Evolutionary conservation across 2,113 vertebrate species (phyloP), one percentile per base, ranked within the genome.

Genomic region (Pardalotus punctatus): DNA sequence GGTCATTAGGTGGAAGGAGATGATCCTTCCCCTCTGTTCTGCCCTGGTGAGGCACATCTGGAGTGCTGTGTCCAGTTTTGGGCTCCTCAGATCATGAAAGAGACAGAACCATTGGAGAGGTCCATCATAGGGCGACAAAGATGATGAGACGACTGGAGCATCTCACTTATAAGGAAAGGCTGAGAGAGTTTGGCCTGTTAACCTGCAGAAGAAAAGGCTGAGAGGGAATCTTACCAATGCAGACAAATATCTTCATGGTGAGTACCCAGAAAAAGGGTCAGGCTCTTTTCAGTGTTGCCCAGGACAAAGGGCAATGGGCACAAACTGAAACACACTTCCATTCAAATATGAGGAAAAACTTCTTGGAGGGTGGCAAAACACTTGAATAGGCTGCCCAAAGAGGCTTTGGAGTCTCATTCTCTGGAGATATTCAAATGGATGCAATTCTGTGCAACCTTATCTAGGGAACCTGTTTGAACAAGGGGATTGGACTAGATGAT

Each of bases 361-460:
- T 35, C 12, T 43, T 67, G 53, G 29, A 47, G 23, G 8, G 16
- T 62, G 65, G 29, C 11, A 54, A 79, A 70, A 15, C 10, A 14
- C 23, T 36, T 36, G 33, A 51, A 51, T n/a, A 38, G 15, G 28
- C 28, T 47, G 10, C 4, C 12, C n/a, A 78, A 78, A n/a, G 10
- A 40, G 12, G 20, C 13, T 64, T 53, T 73, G n/a, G 48, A n/a
- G 7, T 28, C 19, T n/a, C 10, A 6, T 16, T 61, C 19, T 54
- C 40, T 25, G 10, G 35, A 54, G n/a, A 40, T 29, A 87, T 16
- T 47, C 12, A 78, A 31, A 60, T 12, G 23, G 14, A 45, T 45
- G 27, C 0, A 0, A 43, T 33, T 51, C 14, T 28, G 38, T 28
- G 12, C 38, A 61, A 33, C 10, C 4, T 23, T 36, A 14, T 45